Percentiles rank a stretch among this genome's conserved stretches.
These are phyloP conservation scores for Oeneis ivallda DNA, from an alignment of 2,888 invertebrate species.

Conservation along the genomic window DNA sequence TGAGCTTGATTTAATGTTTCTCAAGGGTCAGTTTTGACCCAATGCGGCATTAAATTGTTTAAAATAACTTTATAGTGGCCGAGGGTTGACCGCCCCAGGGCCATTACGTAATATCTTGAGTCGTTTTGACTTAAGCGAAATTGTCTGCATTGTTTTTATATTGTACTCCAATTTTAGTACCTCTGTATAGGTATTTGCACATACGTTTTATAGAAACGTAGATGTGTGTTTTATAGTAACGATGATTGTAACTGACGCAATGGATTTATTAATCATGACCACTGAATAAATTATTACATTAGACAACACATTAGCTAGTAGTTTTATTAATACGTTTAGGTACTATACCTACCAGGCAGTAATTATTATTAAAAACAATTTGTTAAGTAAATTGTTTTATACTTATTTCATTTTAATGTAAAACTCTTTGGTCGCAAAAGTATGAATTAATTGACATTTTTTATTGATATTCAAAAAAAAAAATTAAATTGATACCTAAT, in stretches of 20 bases:
- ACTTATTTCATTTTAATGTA: too few species aligned
- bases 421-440: too few species aligned
- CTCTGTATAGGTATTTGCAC: background rate
- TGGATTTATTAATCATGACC: background rate
- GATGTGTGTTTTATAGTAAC: background rate
- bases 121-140: slow-evolving; percentile 40
- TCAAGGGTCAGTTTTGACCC: slow-evolving; percentile 63
- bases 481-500: too few species aligned
- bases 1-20: slow-evolving; percentile 66
- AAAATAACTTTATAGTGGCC: slow-evolving; percentile 67
- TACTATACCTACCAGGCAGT: too few species aligned
- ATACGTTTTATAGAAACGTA: background rate
- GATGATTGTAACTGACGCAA: background rate
- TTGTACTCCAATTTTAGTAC: background rate
- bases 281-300: background rate
- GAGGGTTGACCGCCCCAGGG: slow-evolving; percentile 58
- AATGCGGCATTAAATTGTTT: slow-evolving; percentile 62
- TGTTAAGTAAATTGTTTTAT: too few species aligned
- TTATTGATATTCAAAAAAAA: too few species aligned
- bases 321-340: too few species aligned
- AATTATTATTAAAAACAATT: too few species aligned
- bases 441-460: too few species aligned
- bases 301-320: too few species aligned
- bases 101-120: slow-evolving; percentile 45
- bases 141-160: slow-evolving; percentile 9